Evolutionary conservation across 2,888 invertebrate species (phyloP).

Genomic region (Athrips mouffetella): DNA sequence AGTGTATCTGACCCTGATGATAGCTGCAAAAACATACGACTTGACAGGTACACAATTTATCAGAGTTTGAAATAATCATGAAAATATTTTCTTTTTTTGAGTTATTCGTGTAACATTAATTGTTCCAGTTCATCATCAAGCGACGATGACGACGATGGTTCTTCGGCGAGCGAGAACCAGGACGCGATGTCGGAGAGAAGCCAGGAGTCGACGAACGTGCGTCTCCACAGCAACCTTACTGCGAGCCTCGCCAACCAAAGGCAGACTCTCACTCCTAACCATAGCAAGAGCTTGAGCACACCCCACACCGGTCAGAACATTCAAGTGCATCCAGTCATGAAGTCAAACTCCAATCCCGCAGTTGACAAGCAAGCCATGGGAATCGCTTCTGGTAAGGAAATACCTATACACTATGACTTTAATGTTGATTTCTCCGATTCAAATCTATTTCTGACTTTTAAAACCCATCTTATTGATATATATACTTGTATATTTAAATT

Average conservation of each 20-base stretch:
- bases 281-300: slow-evolving; percentile 66
- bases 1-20: slow-evolving; percentile 81
- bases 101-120: too few relatives aligned
- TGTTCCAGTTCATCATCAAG: slow-evolving; percentile 83
- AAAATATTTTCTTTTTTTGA: too few relatives aligned
- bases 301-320: slow-evolving; percentile 66
- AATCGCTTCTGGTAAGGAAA: slow-evolving; percentile 55
- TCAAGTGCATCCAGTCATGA: slow-evolving; percentile 69
- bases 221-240: slow-evolving; percentile 42
- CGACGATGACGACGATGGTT: slow-evolving; percentile 81
- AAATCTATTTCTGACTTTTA: slow-evolving; percentile 12
- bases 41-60: slow-evolving; percentile 55
- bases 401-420: neutral
- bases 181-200: slow-evolving; percentile 62
- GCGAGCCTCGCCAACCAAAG: slow-evolving; percentile 40
- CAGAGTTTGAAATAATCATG: too few relatives aligned
- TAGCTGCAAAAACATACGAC: slow-evolving; percentile 68
- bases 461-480: too few relatives aligned
- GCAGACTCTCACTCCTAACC: slow-evolving; percentile 54
- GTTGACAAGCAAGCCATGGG: slow-evolving; percentile 75
- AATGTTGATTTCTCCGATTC: neutral
- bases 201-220: slow-evolving; percentile 54
- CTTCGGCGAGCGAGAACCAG: slow-evolving; percentile 67
- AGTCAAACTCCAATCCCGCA: slow-evolving; percentile 71
- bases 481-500: too few relatives aligned